A percentile compares a stretch with the other conserved stretches of the same genome.
These are phyloP conservation scores for Charaxes varanes DNA, from an alignment of 1,140 invertebrate species.

Conservation along the genomic window DNA sequence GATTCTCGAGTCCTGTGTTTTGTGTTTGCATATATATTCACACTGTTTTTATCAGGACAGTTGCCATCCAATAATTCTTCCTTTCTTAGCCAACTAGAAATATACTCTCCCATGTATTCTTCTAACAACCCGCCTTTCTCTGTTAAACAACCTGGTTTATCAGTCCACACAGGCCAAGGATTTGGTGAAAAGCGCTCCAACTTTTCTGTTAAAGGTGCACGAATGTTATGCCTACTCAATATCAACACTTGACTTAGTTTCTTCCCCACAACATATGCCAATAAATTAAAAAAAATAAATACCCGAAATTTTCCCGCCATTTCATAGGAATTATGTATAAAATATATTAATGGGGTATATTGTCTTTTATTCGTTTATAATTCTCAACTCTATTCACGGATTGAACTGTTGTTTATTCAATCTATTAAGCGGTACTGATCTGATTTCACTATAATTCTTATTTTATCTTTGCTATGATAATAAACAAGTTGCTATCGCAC, in stretches of 20 bases:
- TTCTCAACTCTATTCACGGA: too few species aligned
- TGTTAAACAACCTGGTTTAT: slow-evolving; percentile 29
- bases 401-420: too few species aligned
- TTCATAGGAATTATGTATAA: too few species aligned
- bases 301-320: slow-evolving; percentile 24
- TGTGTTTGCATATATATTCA: slow-evolving; percentile 46
- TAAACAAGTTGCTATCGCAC: too few species aligned
- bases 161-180: slow-evolving; percentile 33
- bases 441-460: too few species aligned
- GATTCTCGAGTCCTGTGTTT: slow-evolving; percentile 41
- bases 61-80: slow-evolving; percentile 27
- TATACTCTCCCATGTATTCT: slow-evolving; percentile 37
- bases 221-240: slow-evolving; percentile 53
- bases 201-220: slow-evolving; percentile 41
- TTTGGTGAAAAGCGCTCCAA: slow-evolving; percentile 29
- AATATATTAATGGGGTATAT: too few species aligned
- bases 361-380: too few species aligned
- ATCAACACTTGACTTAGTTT: slow-evolving; percentile 47
- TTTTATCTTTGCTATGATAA: too few species aligned
- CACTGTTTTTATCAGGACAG: slow-evolving; percentile 30
- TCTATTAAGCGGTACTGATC: too few species aligned
- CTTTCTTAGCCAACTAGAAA: slow-evolving; percentile 30
- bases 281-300: slow-evolving; percentile 14
- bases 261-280: slow-evolving; percentile 18
- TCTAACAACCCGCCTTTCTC: slow-evolving; percentile 39